Evolutionary conservation across 1,140 invertebrate species (phyloP), one percentile per base, ranked within the genome.

Genomic region (Tetragonula clypearis): DNA sequence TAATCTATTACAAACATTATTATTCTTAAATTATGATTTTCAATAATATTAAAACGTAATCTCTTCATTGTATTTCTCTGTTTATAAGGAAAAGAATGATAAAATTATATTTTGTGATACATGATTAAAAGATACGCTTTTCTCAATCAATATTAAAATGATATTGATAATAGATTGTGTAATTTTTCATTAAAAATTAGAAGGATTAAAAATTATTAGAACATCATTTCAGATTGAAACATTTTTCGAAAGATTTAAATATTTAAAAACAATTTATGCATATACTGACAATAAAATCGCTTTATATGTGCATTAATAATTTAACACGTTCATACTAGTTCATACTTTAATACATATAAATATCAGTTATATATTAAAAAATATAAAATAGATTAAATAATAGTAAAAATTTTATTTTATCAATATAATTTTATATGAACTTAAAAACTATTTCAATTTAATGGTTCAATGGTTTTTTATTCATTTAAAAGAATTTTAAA

Each of bases 61-160:
- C 58, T 83, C 1, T 30, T 74, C 23, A 62, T 62, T 14, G 1
- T 56, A 53, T 77, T 17, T 12, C 21, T 49, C 26, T 60, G 12
- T 78, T 60, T 72, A n/a, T 55, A 26, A 56, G 1, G 19, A 72
- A 53, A 58, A 30, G 58, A 79, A n/a, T 83, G 58, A 71, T n/a
- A 41, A 58, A 73, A 83, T 86, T 85, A n/a, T 68, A 84, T 68
- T 68, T 85, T 77, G 83, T 77, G 78, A 85, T 85, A 73, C n/a
- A 53, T 53, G 17, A n/a, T 55, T 53, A 73, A 73, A 26, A 69
- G 17, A 73, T 41, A 72, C 41, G 21, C 23, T 23, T n/a, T 49
- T n/a, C 41, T 53, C 69, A n/a, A 26, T 23, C 21, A 62, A 68
- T 71, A 71, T 41, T 21, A 41, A 14, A n/a, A 41, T 41, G 30